Base-by-base conservation (phyloP, 2,797 vertebrate genomes). In the Anabacerthia variegaticeps region DNA sequence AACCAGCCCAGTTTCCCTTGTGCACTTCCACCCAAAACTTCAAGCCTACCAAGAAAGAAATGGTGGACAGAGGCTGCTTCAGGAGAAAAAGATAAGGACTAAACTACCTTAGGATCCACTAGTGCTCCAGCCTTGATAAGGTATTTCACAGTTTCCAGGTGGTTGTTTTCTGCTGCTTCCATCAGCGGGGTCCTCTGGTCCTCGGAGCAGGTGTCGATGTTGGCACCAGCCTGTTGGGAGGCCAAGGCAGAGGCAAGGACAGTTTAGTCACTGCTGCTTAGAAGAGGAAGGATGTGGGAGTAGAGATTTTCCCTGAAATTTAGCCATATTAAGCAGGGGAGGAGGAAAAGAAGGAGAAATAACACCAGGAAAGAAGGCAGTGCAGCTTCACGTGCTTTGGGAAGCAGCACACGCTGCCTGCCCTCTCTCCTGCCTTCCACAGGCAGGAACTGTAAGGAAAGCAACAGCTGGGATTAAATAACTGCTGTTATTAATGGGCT, bases 181-280 rank as follows among this genome's bases (percentile, higher is more conserved):
- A 99, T 99, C 97, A 99, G 96, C 0, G 99, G 99, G 4, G 99
- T 99, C 89, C 98, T 98, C 98, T 99, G 99, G 94, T 99, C 98
- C 87, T 99, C 98, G 1, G 99, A 99, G 94, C 98, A 99, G 97
- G 98, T 99, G 96, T 99, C 99, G 59, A 99, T 98, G 88, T 99
- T 99, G 44, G 99, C 99, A 49, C 99, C 99, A 68, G 99, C 99
- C 99, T 99, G 83, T 49, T 6, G 65, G 73, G 89, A 61, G 58
- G 55, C 28, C 93, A 92, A 88, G 59, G 44, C 26, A 80, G 61
- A 93, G 5, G 63, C 55, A 89, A 63, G 49, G 44, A 76, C 23
- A 85, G 27, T 69, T 69, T 63, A 65, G 69, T 7, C 44, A 44
- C 10, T 52, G 6, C 28, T 49, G 21, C 14, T 39, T 6, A 77